Percentiles rank a stretch among this genome's conserved stretches.
Evolutionary conservation across 2,888 invertebrate species (phyloP).

Genomic region (Pseudococcus jackbeardsleyi): DNA sequence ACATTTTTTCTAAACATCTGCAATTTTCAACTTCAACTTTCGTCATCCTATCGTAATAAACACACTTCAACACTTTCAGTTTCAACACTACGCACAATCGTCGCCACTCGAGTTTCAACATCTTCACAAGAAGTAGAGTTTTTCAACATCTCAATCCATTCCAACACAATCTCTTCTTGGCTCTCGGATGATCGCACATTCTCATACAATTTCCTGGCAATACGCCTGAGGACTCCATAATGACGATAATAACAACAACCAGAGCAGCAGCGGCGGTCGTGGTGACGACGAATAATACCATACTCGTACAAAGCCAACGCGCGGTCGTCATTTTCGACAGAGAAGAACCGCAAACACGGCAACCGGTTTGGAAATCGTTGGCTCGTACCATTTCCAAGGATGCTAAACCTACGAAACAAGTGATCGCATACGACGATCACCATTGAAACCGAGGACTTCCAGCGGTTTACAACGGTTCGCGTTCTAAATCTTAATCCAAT

Average conservation of each 20-base stretch:
- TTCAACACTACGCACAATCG: no score
- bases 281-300: background rate
- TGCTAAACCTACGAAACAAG: constrained; percentile 22
- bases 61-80: no score
- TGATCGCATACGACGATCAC: constrained; percentile 7
- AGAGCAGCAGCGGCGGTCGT: background rate
- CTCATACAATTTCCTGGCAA: background rate
- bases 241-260: background rate
- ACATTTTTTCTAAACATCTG: no score
- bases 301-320: background rate
- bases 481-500: background rate
- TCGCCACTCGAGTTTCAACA: no score
- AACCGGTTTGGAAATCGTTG: constrained; percentile 39
- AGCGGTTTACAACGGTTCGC: constrained; percentile 52
- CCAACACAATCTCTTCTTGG: background rate
- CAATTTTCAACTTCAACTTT: no score
- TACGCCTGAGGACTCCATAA: background rate
- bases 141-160: no score
- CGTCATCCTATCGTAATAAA: no score
- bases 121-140: no score
- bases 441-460: constrained; percentile 63
- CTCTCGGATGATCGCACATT: constrained; percentile 22
- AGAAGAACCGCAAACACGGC: constrained; percentile 23
- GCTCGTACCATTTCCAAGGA: constrained; percentile 26
- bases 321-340: constrained; percentile 17